These are phyloP conservation scores for Prostheceraeus crozeri DNA, from an alignment of 2,888 invertebrate species.

Conservation along the genomic window DNA sequence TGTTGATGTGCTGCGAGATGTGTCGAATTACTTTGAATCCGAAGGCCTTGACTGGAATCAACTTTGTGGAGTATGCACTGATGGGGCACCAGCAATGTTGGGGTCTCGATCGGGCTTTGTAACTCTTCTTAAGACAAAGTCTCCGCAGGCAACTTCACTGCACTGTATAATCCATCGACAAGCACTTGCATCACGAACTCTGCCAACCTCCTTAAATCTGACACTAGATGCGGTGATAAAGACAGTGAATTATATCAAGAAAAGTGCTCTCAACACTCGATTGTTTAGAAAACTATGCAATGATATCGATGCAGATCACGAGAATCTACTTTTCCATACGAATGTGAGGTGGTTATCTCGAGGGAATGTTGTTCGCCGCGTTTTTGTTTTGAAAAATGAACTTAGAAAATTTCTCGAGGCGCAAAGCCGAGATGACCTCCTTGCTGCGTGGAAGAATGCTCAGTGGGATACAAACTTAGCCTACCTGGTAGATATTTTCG, in stretches of 20 bases:
- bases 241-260: constrained; percentile 14
- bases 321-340: constrained; percentile 10
- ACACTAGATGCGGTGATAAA: constrained; percentile 24
- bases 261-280: constrained; percentile 8
- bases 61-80: constrained; percentile 22
- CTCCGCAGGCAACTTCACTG: constrained; percentile 4
- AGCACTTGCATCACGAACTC: constrained; percentile 14
- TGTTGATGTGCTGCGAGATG: too few relatives aligned
- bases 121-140: constrained; percentile 3
- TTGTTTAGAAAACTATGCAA: constrained; percentile 21
- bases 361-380: background rate
- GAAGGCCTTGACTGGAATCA: constrained; percentile 23
- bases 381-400: constrained; percentile 6
- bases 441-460: constrained; percentile 9
- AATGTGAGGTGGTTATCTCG: constrained; percentile 16
- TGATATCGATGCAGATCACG: constrained; percentile 9
- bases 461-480: constrained; percentile 3
- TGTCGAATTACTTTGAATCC: constrained; percentile 8
- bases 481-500: constrained; percentile 22
- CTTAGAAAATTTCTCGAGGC: constrained; percentile 12
- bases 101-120: background rate
- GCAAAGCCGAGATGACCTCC: constrained; percentile 17
- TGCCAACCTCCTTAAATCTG: background rate
- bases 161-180: constrained; percentile 21
- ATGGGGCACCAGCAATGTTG: constrained; percentile 14